phyloP scores from a whole-genome alignment of 2,888 invertebrate genomes.

The Poecilus cupreus region DNA sequence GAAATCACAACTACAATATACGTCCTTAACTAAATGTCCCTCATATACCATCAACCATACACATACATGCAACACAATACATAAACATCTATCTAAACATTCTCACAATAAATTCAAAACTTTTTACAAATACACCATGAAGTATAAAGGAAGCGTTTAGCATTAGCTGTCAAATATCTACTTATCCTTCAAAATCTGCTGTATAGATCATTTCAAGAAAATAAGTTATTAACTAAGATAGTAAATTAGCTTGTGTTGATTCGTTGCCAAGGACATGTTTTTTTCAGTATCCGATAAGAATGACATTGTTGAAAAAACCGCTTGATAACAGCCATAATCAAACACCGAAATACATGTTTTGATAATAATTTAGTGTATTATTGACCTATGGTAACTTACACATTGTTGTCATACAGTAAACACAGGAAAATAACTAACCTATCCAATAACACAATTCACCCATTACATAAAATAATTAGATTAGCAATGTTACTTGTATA shows the following conservation, averaged over 20 bases:
- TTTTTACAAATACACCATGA: background rate
- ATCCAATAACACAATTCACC: background rate
- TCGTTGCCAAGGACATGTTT: slow-evolving; percentile 3
- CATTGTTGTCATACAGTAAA: slow-evolving; percentile 3
- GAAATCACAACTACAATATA: slow-evolving; percentile 73
- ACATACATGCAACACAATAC: background rate
- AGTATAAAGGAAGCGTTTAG: no score
- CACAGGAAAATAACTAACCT: background rate
- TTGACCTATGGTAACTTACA: slow-evolving; percentile 46
- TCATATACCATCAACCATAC: slow-evolving; percentile 14
- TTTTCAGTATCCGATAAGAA: slow-evolving; percentile 29
- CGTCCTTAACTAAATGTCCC: slow-evolving; percentile 48
- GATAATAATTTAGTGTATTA: slow-evolving; percentile 18
- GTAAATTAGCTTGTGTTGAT: background rate
- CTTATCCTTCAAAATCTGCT: no score
- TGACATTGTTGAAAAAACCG: slow-evolving; percentile 49
- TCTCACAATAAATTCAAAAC: background rate
- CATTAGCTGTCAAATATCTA: no score
- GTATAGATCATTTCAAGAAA: no score
- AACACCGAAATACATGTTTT: background rate
- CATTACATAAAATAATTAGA: no score
- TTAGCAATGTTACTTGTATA: no score
- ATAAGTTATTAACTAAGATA: background rate
- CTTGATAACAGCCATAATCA: slow-evolving; percentile 35
- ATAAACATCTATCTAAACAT: background rate